Percentiles rank a stretch among this genome's conserved stretches.
Conservation (phyloP, 2,797 vertebrate species). For the Dermochelys coriacea region DNA sequence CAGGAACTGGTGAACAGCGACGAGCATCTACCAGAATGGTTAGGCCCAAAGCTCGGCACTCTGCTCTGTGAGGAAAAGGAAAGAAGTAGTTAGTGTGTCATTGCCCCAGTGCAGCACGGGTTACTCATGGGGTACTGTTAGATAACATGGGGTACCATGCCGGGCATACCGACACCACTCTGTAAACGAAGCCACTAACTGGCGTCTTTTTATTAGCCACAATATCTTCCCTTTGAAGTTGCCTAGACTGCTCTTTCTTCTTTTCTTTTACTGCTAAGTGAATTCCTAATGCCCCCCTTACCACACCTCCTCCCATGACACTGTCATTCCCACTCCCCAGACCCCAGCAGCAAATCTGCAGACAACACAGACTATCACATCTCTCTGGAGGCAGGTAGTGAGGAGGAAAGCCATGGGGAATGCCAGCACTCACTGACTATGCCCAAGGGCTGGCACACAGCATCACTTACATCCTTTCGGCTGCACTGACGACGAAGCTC, state of each 20-base stretch:
- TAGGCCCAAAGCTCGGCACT: conserved; percentile 85
- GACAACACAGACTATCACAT: neutral
- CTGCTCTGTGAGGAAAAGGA: conserved; percentile 80
- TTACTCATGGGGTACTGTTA: neutral
- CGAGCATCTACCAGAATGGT: conserved; percentile 91
- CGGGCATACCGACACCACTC: accelerated
- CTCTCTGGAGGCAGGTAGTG: neutral
- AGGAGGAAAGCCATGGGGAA: neutral
- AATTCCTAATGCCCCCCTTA: neutral
- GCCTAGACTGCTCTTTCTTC: neutral
- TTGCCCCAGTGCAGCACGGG: neutral
- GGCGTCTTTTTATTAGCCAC: neutral
- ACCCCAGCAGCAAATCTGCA: neutral
- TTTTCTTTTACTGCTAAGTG: neutral
- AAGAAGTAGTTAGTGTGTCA: neutral
- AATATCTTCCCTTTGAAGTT: neutral
- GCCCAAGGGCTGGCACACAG: neutral
- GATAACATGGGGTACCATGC: neutral
- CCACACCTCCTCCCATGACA: neutral
- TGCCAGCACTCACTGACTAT: neutral
- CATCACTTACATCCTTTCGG: neutral
- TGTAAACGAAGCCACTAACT: neutral
- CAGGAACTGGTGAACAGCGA: conserved; percentile 84
- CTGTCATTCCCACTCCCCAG: neutral
- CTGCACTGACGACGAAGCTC: neutral